Base-by-base conservation (phyloP, 2,888 invertebrate genomes). In the Caenorhabditis plicata region DNA sequence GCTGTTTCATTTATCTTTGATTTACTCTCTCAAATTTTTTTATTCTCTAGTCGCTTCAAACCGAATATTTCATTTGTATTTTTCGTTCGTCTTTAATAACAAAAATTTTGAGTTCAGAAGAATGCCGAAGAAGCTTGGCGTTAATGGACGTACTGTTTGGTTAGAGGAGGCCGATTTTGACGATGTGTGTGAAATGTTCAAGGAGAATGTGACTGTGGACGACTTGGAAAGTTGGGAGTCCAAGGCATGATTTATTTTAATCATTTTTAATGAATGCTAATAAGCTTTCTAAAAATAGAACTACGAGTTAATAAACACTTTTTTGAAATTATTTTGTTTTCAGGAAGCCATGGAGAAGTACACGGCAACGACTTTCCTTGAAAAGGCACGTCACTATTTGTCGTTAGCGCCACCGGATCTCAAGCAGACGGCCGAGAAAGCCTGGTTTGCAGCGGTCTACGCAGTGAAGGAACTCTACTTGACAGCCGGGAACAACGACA, bases 261-360 rank as follows among this genome's bases (percentile, higher is more conserved):
- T 51, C 51, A 46, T 51, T 52, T 52, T 48, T 35, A 51, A 52
- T 52, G 31, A 52, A 52, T 52, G 45, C 23, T 49, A 52, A 49
- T 52, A 49, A 49, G 52, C 47, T 52, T 52, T 52, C 31, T 51
- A 27, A 38, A 52, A 52, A 48, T 51, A 38, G 50, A 49, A 52
- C 52, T 52, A 52, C 39, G 46, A 51, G 47, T 52, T 52, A 49
- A 52, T 47, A 52, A 52, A 54, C 54, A 40, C 49, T 31, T 54
- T 51, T 54, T 54, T 41, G 22, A 41, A 42, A 52, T 52, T 51
- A 39, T 11, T 52, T 54, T 52, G 29, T 41, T 51, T 53, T 51
- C 49, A 54, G 54, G 36, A 53, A 53, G 22, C 26, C 3, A 53
- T 54, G 54, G 54, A 54, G 32, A 40, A 54, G 49, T 54, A 54